Percentiles rank a stretch among this genome's conserved stretches.
These are phyloP conservation scores for Acholoe squamosa DNA, from an alignment of 2,888 invertebrate species.

Conservation along the genomic window DNA sequence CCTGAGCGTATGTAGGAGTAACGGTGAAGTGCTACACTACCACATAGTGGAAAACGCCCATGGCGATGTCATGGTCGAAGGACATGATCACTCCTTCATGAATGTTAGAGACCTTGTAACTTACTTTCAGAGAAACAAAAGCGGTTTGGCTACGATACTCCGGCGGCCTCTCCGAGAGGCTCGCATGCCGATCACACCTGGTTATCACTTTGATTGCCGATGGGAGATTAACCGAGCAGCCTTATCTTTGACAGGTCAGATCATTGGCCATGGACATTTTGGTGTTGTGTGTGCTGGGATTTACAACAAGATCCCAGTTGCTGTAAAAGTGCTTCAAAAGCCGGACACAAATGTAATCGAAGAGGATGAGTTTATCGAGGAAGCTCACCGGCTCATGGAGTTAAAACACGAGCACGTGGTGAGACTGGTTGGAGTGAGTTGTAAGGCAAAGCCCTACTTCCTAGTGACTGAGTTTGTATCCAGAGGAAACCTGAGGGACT, in stretches of 20 bases:
- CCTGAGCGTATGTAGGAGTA: constrained; percentile 69
- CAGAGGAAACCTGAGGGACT: constrained; percentile 70
- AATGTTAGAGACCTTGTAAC: constrained; percentile 70
- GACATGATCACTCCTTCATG: constrained; percentile 72
- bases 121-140: constrained; percentile 70
- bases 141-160: constrained; percentile 68
- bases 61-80: constrained; percentile 72
- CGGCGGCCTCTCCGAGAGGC: constrained; percentile 71
- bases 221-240: constrained; percentile 68
- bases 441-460: constrained; percentile 70
- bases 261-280: constrained; percentile 69
- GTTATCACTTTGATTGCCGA: constrained; percentile 69
- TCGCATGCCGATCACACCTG: constrained; percentile 69
- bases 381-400: constrained; percentile 70
- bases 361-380: constrained; percentile 72
- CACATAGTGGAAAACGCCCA: constrained; percentile 70
- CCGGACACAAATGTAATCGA: constrained; percentile 67
- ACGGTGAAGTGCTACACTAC: constrained; percentile 71
- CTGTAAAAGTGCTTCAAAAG: constrained; percentile 71
- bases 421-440: constrained; percentile 70
- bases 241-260: constrained; percentile 68
- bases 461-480: constrained; percentile 70
- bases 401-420: constrained; percentile 71
- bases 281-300: constrained; percentile 70
- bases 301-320: constrained; percentile 68